Evolutionary conservation across 2,888 invertebrate species (phyloP).

Genomic region (Sicus ferrugineus): DNA sequence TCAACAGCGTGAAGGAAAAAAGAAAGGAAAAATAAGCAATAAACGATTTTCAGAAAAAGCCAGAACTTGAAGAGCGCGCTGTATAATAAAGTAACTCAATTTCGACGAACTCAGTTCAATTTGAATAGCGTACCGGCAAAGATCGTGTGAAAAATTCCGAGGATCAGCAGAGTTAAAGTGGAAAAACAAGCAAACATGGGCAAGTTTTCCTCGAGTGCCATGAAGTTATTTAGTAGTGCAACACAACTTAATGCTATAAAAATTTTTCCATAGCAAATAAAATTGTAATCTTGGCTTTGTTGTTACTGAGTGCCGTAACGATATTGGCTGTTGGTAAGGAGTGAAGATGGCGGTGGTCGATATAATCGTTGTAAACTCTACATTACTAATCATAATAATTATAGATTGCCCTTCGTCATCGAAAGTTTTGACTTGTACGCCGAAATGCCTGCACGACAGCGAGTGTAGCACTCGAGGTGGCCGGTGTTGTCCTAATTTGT

Average conservation of each 20-base stretch:
- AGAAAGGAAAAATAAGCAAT: neutral
- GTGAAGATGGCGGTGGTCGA: neutral
- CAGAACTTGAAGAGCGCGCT: too few relatives aligned
- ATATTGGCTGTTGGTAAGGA: slow-evolving; percentile 49
- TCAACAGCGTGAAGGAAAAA: neutral
- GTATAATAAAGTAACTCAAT: slow-evolving; percentile 12
- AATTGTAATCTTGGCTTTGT: slow-evolving; percentile 40
- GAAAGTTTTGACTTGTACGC: slow-evolving; percentile 73
- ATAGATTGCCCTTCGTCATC: slow-evolving; percentile 71
- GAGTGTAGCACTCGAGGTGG: slow-evolving; percentile 72
- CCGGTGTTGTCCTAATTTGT: slow-evolving; percentile 76
- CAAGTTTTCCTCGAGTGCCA: slow-evolving; percentile 4
- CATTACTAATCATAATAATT: slow-evolving; percentile 6
- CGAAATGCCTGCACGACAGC: slow-evolving; percentile 73
- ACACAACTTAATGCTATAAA: neutral
- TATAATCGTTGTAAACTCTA: neutral
- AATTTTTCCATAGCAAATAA: slow-evolving; percentile 39
- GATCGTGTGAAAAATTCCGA: neutral
- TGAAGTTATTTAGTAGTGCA: neutral
- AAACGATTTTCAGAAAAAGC: neutral
- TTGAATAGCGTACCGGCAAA: slow-evolving; percentile 22
- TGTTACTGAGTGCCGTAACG: slow-evolving; percentile 43
- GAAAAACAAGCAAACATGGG: slow-evolving; percentile 10
- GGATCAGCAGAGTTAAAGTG: neutral
- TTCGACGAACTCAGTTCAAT: slow-evolving; percentile 22